These are phyloP conservation scores for Chloroclysta siterata DNA, from an alignment of 2,888 invertebrate genomes.

Conservation along the genomic window DNA sequence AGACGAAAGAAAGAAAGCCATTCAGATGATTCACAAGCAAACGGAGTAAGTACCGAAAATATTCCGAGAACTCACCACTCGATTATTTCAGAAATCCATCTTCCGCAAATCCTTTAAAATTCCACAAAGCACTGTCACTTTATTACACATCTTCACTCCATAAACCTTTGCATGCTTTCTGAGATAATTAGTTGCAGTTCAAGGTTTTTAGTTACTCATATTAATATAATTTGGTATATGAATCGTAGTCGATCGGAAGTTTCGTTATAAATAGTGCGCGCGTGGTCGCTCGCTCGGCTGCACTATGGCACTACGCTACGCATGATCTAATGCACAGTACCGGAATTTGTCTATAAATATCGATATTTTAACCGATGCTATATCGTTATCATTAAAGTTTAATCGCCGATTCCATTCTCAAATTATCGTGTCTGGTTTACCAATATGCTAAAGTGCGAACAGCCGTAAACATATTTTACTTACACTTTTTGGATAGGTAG, in stretches of 20 bases:
- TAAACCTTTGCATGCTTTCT: not conserved
- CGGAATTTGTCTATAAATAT: slow-evolving; percentile 19
- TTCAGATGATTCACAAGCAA: slow-evolving; percentile 30
- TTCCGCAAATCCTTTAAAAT: slow-evolving; percentile 13
- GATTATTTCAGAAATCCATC: slow-evolving; percentile 36
- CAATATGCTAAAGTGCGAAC: slow-evolving; percentile 7
- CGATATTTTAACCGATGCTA: slow-evolving; percentile 28
- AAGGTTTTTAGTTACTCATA: slow-evolving; percentile 38
- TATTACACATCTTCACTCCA: not conserved
- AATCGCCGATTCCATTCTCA: slow-evolving; percentile 8
- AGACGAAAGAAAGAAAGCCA: slow-evolving; percentile 21
- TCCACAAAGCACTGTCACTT: slow-evolving; percentile 29
- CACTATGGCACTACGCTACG: slow-evolving; percentile 24
- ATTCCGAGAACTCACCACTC: slow-evolving; percentile 36
- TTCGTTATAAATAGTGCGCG: slow-evolving; percentile 58
- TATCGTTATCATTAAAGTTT: slow-evolving; percentile 15
- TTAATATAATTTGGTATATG: slow-evolving; percentile 52
- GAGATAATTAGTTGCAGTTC: not conserved
- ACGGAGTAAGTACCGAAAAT: slow-evolving; percentile 33
- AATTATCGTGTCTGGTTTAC: slow-evolving; percentile 16
- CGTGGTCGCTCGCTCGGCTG: slow-evolving; percentile 45
- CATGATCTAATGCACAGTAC: slow-evolving; percentile 27
- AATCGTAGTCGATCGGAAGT: slow-evolving; percentile 58
- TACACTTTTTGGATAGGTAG: not conserved
- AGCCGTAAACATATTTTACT: not conserved